A percentile compares a stretch with the other conserved stretches of the same genome.
phyloP scores from a whole-genome alignment of 30 jellyfish, hydroid and myxozoan genomes.

The Morbakka virulenta region DNA sequence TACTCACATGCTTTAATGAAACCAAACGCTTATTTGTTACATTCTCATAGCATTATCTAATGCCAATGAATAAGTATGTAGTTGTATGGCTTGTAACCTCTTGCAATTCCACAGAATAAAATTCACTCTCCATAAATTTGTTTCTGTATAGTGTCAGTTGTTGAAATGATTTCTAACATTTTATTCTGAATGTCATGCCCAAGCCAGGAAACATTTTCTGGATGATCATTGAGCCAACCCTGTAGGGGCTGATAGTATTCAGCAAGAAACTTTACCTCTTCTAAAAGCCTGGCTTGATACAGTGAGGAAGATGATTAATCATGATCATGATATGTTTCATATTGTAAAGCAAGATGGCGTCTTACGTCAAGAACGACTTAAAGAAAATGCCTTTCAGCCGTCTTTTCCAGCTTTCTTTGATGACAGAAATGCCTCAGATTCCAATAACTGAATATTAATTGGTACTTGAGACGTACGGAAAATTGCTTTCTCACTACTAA shows the following conservation, averaged over 20 bases:
- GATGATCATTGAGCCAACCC: constrained; percentile 30
- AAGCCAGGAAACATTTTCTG: constrained; percentile 19
- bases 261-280: constrained; percentile 19
- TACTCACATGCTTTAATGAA: neutral
- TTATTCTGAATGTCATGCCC: constrained; percentile 36
- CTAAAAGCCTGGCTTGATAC: constrained; percentile 8
- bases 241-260: constrained; percentile 22
- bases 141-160: neutral
- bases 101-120: neutral
- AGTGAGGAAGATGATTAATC: constrained; percentile 9
- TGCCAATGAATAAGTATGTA: neutral
- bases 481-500: constrained; percentile 6
- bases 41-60: neutral
- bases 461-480: neutral
- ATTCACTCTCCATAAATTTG: neutral
- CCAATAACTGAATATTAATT: neutral
- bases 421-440: neutral
- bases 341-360: neutral
- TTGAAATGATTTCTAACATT: constrained; percentile 4
- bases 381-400: neutral
- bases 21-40: neutral
- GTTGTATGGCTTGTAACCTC: neutral
- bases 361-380: constrained; percentile 14
- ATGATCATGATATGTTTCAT: neutral
- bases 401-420: neutral